Evolutionary conservation across 2,888 invertebrate genomes (phyloP), one percentile per base, ranked within the genome.

Genomic region (Pristionchus fissidentatus): DNA sequence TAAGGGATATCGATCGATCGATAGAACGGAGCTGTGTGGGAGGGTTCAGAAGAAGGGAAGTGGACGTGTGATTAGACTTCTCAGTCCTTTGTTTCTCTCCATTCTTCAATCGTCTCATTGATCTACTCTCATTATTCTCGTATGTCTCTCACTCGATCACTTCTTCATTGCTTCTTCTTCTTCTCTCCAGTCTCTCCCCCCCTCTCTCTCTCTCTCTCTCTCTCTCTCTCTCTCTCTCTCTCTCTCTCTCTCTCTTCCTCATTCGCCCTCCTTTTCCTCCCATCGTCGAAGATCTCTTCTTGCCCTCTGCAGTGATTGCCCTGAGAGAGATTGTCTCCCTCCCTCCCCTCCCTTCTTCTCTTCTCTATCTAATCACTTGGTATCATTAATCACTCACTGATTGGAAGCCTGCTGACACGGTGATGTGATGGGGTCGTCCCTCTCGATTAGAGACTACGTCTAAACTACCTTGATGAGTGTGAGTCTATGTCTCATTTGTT

Each of bases 161-260:
- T 60, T 60, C 32, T 60, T 60, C 60, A 60, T 60, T 60, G 60
- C 60, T 60, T 60, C 60, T n/a, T n/a, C n/a, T n/a, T n/a, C n/a
- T n/a, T n/a, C n/a, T n/a, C n/a, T n/a, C 29, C 60, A 60, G 60
- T 60, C 60, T 60, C 60, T 32, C 29, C 38, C 38, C 35, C 70
- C 22, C 35, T 38, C 41, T 43, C n/a, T 38, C 38, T 26, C 43
- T n/a, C 26, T 73, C 38, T 43, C 38, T 70, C 70, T 35, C 35
- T 38, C 41, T 43, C n/a, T 38, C 38, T 26, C 43, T n/a, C 26
- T 73, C 19, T 35, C 29, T 43, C 77, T n/a, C 46, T 35, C 49
- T 52, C 32, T 77, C 38, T 38, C 38, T 38, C 49, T 41, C 77
- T 77, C 26, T 41, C 26, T 32, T 70, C 70, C 22, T 19, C 38